Evolutionary conservation across 35 echinoderm and acorn worm species (phyloP).

Genomic region (Anneissia japonica): DNA sequence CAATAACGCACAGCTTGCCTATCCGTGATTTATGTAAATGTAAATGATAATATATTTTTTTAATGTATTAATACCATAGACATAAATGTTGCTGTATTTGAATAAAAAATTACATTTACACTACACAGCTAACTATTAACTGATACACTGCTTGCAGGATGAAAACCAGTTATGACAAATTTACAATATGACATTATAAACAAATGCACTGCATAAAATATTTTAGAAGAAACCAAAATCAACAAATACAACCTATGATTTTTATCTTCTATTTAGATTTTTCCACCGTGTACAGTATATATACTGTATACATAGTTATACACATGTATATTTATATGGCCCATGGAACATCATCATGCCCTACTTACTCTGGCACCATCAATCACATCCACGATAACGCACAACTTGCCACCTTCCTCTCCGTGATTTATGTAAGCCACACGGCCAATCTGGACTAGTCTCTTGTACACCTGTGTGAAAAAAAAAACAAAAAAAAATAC

Average conservation of each 20-base stretch:
- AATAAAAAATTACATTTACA: too few relatives aligned
- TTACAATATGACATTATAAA: too few relatives aligned
- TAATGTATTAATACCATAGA: too few relatives aligned
- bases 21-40: too few relatives aligned
- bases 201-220: too few relatives aligned
- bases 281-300: neutral
- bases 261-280: neutral
- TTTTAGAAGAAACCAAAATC: too few relatives aligned
- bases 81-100: too few relatives aligned
- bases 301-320: neutral
- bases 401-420: conserved; percentile 59
- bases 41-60: too few relatives aligned
- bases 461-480: conserved; percentile 7
- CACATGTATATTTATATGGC: neutral
- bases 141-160: too few relatives aligned
- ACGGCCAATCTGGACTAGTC: conserved; percentile 84
- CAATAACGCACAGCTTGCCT: too few relatives aligned
- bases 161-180: too few relatives aligned
- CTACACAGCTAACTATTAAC: too few relatives aligned
- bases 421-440: conserved; percentile 85
- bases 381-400: conserved; percentile 92
- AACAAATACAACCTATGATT: neutral
- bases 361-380: conserved; percentile 75
- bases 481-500: neutral
- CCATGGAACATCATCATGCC: neutral